phyloP scores from a whole-genome alignment of 2,113 vertebrate genomes.

The Phoxinus phoxinus region DNA sequence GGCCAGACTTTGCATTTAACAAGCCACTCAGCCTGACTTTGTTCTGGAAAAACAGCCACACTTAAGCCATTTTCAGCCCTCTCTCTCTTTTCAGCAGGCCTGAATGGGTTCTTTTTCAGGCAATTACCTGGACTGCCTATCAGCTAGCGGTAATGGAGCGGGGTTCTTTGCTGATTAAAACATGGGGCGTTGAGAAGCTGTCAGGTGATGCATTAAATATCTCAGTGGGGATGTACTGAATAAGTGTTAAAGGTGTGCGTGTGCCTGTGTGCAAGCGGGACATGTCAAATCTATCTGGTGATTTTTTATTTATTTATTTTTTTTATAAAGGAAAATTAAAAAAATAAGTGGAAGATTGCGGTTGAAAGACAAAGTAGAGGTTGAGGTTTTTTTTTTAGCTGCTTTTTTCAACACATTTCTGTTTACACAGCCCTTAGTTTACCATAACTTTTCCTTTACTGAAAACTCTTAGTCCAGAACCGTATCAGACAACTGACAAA shows the following conservation, averaged over 20 bases:
- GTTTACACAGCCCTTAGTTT: constrained; percentile 8
- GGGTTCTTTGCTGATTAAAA: constrained; percentile 49
- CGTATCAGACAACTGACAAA: constrained; percentile 39
- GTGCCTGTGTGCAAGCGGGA: background rate
- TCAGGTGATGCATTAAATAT: constrained; percentile 37
- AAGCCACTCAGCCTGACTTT: constrained; percentile 49
- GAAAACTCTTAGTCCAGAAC: constrained; percentile 34
- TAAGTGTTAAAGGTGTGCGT: background rate
- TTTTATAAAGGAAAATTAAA: background rate
- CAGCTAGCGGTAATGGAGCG: constrained; percentile 25
- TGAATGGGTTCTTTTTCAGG: constrained; percentile 35
- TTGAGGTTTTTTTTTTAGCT: too few relatives aligned
- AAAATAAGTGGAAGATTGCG: background rate
- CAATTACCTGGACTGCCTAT: constrained; percentile 41
- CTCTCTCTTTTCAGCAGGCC: constrained; percentile 53
- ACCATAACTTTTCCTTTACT: background rate
- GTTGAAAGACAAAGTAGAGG: background rate
- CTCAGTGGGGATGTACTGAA: constrained; percentile 13
- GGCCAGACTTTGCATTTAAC: constrained; percentile 31
- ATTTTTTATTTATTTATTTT: too few relatives aligned
- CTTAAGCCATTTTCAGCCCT: constrained; percentile 47
- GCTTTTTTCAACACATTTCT: background rate
- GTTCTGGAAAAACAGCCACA: constrained; percentile 47
- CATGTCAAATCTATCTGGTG: background rate
- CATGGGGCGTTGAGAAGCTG: constrained; percentile 22